Evolutionary conservation across 2,113 vertebrate genomes (phyloP).

Genomic region (Porphyrio hochstetteri): DNA sequence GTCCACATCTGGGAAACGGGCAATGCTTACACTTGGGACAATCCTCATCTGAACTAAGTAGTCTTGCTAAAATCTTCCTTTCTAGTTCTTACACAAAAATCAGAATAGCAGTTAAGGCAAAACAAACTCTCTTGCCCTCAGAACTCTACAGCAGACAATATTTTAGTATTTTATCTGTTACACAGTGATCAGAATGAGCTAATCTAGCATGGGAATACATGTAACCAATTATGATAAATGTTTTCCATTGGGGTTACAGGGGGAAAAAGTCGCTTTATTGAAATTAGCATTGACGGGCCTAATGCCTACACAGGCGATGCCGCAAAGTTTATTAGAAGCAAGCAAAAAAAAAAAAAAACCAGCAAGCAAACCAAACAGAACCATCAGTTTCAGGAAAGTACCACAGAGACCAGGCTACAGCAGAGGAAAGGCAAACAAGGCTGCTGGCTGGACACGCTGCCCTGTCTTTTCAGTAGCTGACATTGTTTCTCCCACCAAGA

Average conservation of each 20-base stretch:
- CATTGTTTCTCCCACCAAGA: too few relatives aligned
- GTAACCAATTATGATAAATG: not conserved
- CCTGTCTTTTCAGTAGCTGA: not conserved
- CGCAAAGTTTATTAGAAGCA: not conserved
- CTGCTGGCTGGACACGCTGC: not conserved
- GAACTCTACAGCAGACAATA: not conserved
- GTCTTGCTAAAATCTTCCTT: not conserved
- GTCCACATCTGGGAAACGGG: not conserved
- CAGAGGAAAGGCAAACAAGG: not conserved
- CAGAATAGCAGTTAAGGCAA: too few relatives aligned
- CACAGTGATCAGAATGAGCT: not conserved
- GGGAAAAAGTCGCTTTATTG: not conserved
- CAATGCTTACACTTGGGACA: not conserved
- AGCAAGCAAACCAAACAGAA: too few relatives aligned
- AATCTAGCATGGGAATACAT: not conserved
- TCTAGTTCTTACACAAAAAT: too few relatives aligned
- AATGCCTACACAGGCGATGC: not conserved
- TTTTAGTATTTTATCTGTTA: not conserved
- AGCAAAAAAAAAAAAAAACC: not conserved
- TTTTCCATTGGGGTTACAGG: not conserved
- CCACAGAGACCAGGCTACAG: too few relatives aligned
- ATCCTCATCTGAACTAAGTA: too few relatives aligned
- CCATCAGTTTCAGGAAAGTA: not conserved
- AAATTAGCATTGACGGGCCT: not conserved
- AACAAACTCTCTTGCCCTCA: not conserved